These are phyloP conservation scores for Hydroisotoma schaefferi DNA, from an alignment of 2,888 invertebrate genomes.

Conservation along the genomic window DNA sequence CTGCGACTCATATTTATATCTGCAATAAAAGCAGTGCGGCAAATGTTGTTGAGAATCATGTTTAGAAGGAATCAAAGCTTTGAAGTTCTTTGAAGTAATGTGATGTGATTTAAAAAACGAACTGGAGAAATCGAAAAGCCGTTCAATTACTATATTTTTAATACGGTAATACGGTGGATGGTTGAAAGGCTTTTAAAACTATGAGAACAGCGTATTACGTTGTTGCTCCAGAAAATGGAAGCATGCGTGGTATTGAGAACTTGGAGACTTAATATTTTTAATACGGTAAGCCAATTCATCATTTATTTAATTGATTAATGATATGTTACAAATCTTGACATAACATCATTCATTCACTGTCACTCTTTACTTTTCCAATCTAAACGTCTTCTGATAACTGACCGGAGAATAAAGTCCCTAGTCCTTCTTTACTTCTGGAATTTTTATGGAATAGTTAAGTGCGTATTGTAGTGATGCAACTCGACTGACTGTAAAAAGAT, in stretches of 20 bases:
- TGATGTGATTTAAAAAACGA: not conserved
- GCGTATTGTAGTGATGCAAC: too few relatives aligned
- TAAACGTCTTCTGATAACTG: too few relatives aligned
- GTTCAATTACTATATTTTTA: not conserved
- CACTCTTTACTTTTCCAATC: too few relatives aligned
- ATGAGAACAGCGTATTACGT: not conserved
- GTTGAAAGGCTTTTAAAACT: not conserved
- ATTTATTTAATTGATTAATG: too few relatives aligned
- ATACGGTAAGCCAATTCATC: too few relatives aligned
- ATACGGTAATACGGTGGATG: not conserved
- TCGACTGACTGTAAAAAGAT: too few relatives aligned
- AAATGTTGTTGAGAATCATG: slow-evolving; percentile 11
- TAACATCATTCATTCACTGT: too few relatives aligned
- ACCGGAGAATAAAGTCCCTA: too few relatives aligned
- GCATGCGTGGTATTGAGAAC: not conserved
- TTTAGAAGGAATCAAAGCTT: not conserved
- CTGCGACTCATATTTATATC: slow-evolving; percentile 11
- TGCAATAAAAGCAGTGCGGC: slow-evolving; percentile 5
- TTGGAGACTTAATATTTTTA: too few relatives aligned
- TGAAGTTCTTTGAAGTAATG: not conserved
- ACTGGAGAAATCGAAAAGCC: not conserved
- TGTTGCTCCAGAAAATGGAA: not conserved
- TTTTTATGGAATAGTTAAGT: too few relatives aligned
- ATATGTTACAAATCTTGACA: too few relatives aligned
- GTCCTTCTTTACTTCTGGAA: not conserved